Evolutionary conservation across 2,888 invertebrate genomes (phyloP), one percentile per base, ranked within the genome.

Genomic region (Busseola fusca): DNA sequence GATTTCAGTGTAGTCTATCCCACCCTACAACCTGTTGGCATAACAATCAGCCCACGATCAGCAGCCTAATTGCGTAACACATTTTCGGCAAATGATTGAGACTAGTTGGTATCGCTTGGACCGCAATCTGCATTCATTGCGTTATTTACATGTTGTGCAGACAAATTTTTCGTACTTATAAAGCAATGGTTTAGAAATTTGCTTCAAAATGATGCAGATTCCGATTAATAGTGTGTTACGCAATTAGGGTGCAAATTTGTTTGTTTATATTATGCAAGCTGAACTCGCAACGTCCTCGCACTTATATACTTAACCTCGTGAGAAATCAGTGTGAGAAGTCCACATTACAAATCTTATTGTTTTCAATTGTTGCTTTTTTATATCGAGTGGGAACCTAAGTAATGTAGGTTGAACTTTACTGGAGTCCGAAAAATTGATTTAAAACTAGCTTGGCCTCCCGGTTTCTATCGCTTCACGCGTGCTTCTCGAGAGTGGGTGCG

Each of bases 291-390:
- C 52, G 72, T 54, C 72, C 58, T 64, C 40, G 37, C 18, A 59
- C 59, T 40, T 57, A n/a, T n/a, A n/a, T n/a, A n/a, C n/a, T 12
- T 64, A 54, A 72, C 72, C 58, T 52, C 74, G 78, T 75, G 78
- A 54, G 74, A 75, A 64, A 58, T 27, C 18, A 58, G 21, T 72
- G 72, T 75, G 74, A 71, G 74, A 78, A 78, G 18, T 62, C 25
- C 25, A 50, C 42, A 21, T 45, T 63, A 63, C 62, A 54, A 73
- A 54, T 69, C 18, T 18, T 50, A 65, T 72, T 52, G 37, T 16
- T 30, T 57, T 52, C 50, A 34, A 40, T 69, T 62, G 37, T 62
- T 50, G 12, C 25, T 27, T 52, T 62, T 56, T 45, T 40, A 59
- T 25, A 48, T 21, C 48, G 14, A 42, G 10, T 40, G 21, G 34